Evolutionary conservation across 35 echinoderm and acorn worm genomes (phyloP).

Genomic region (Strongylocentrotus purpuratus): DNA sequence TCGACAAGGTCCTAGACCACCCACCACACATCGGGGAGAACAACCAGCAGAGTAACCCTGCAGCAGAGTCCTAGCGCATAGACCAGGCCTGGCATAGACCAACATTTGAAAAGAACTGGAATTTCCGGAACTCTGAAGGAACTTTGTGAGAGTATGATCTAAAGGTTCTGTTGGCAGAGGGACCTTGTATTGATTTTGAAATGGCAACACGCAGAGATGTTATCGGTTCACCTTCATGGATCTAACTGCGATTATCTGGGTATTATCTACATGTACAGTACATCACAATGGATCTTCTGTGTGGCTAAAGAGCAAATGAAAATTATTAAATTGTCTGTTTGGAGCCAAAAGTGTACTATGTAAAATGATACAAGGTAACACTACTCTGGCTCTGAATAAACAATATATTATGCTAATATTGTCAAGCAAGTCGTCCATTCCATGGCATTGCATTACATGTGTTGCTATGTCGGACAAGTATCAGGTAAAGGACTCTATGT

Average conservation of each 20-base stretch:
- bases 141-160: neutral
- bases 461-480: too few relatives aligned
- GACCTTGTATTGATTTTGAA: neutral
- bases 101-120: neutral
- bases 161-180: neutral
- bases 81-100: neutral
- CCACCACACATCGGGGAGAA: conserved; percentile 70
- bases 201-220: neutral
- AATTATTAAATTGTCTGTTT: neutral
- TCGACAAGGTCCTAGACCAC: conserved; percentile 95
- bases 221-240: neutral
- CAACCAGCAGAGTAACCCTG: conserved; percentile 6
- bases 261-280: too few relatives aligned
- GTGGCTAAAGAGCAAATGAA: neutral
- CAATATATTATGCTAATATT: too few relatives aligned
- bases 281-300: neutral
- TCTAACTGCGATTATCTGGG: neutral
- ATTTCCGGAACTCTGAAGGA: neutral
- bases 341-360: too few relatives aligned
- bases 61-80: conserved; percentile 18
- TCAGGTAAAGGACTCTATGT: too few relatives aligned
- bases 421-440: too few relatives aligned
- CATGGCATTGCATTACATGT: too few relatives aligned
- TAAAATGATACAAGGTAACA: too few relatives aligned
- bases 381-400: too few relatives aligned